Evolutionary conservation across 2,797 vertebrate species (phyloP).

Genomic region (Nothura maculosa): DNA sequence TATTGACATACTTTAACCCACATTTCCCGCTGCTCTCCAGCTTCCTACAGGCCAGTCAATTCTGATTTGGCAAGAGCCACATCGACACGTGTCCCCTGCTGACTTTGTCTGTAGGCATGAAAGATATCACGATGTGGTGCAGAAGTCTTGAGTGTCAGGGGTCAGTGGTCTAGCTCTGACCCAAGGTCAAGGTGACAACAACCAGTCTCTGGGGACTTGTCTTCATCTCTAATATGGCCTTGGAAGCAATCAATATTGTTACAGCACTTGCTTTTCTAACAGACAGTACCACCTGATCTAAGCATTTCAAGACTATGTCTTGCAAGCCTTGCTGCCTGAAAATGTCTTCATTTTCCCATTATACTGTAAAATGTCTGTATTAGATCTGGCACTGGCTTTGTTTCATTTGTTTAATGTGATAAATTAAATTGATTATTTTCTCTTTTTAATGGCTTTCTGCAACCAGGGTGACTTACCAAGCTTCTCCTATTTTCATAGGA

Average conservation of each 20-base stretch:
- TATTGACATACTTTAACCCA: conserved; percentile 97
- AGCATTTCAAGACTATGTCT: conserved; percentile 57
- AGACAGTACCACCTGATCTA: conserved; percentile 80
- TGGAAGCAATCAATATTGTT: conserved; percentile 91
- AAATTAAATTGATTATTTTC: conserved; percentile 58
- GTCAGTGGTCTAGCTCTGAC: conserved; percentile 84
- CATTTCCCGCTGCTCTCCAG: conserved; percentile 87
- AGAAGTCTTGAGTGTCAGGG: conserved; percentile 81
- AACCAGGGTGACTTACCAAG: neutral
- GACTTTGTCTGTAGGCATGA: conserved; percentile 76
- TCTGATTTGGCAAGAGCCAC: conserved; percentile 89
- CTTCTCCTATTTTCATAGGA: neutral
- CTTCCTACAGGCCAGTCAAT: conserved; percentile 89
- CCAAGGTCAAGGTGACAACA: conserved; percentile 94
- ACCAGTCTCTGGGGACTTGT: conserved; percentile 82
- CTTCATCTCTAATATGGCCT: conserved; percentile 88
- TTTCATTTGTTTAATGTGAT: conserved; percentile 43
- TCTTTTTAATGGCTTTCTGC: conserved; percentile 24
- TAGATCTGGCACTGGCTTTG: neutral
- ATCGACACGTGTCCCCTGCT: conserved; percentile 77
- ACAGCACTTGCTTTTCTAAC: conserved; percentile 81
- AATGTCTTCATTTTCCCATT: conserved; percentile 74
- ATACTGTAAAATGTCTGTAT: conserved; percentile 26
- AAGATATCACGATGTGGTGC: conserved; percentile 75
- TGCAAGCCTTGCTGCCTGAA: conserved; percentile 43